Evolutionary conservation across 1,140 invertebrate genomes (phyloP).

Genomic region (Parasteatoda tepidariorum): DNA sequence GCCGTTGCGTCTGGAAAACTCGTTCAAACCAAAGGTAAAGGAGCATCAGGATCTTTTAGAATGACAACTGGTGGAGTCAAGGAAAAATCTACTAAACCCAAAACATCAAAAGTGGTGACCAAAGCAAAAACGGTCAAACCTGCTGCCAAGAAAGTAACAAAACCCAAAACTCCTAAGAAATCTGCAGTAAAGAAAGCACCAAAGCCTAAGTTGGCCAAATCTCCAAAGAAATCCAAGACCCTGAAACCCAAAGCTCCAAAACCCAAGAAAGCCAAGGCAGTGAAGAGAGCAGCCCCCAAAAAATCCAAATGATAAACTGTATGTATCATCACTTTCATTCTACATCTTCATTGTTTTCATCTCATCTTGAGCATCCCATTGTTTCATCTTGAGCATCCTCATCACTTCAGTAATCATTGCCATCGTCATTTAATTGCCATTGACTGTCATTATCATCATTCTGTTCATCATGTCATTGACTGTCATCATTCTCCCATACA

Average conservation of each 20-base stretch:
- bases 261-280: conserved; percentile 55
- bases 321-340: neutral
- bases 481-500: neutral
- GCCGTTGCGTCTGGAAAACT: conserved; percentile 72
- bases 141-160: conserved; percentile 40
- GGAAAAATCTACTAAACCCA: conserved; percentile 39
- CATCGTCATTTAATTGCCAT: neutral
- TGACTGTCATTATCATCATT: too few relatives aligned
- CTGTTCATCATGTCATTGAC: neutral
- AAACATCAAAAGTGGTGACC: neutral
- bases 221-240: conserved; percentile 61
- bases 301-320: conserved; percentile 45
- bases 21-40: conserved; percentile 75
- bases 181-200: conserved; percentile 26
- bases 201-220: conserved; percentile 42
- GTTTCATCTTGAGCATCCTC: neutral
- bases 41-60: conserved; percentile 75
- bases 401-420: neutral
- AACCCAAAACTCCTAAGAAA: conserved; percentile 42
- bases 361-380: neutral
- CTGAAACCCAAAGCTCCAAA: conserved; percentile 40
- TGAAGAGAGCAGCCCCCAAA: conserved; percentile 53
- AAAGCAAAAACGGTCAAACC: conserved; percentile 35
- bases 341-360: neutral
- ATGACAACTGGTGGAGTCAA: conserved; percentile 66